phyloP scores from a whole-genome alignment of 2,797 vertebrate genomes.

The Cuniculus paca region DNA sequence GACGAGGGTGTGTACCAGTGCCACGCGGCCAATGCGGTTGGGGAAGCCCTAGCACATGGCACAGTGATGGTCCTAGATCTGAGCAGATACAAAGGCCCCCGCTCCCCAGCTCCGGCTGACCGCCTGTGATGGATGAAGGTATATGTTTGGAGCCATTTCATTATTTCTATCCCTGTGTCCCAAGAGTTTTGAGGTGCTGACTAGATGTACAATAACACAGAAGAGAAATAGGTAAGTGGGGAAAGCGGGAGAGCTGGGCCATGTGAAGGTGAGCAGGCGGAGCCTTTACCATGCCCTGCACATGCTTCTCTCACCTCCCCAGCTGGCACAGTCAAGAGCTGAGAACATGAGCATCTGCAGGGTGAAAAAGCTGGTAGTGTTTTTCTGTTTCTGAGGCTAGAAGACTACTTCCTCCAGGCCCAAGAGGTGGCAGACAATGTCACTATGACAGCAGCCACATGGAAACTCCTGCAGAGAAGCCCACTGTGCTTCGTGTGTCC shows the following conservation, averaged over 20 bases:
- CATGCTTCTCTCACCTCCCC: rapidly evolving
- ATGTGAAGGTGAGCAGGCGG: not conserved
- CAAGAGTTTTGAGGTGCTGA: not conserved
- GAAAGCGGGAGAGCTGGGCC: not conserved
- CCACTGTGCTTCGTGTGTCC: not conserved
- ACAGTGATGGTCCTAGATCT: slow-evolving; percentile 82
- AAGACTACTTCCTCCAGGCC: not conserved
- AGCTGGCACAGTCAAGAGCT: not conserved
- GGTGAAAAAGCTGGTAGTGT: not conserved
- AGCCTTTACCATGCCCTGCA: not conserved
- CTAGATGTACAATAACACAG: not conserved
- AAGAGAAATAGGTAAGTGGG: not conserved
- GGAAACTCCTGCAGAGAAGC: not conserved
- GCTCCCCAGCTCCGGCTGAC: slow-evolving; percentile 46
- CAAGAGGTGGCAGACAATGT: not conserved
- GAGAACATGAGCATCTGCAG: rapidly evolving
- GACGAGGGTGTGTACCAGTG: slow-evolving; percentile 88
- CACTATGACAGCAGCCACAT: not conserved
- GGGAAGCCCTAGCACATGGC: slow-evolving; percentile 83
- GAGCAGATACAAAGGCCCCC: slow-evolving; percentile 42
- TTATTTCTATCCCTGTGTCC: not conserved
- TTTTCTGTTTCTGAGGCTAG: not conserved
- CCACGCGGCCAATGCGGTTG: slow-evolving; percentile 84
- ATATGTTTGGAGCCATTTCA: not conserved
- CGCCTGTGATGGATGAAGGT: slow-evolving; percentile 73